A percentile compares a stretch with the other conserved stretches of the same genome.
phyloP scores from a whole-genome alignment of 2,888 invertebrate genomes.

The Slavum lentiscoides region DNA sequence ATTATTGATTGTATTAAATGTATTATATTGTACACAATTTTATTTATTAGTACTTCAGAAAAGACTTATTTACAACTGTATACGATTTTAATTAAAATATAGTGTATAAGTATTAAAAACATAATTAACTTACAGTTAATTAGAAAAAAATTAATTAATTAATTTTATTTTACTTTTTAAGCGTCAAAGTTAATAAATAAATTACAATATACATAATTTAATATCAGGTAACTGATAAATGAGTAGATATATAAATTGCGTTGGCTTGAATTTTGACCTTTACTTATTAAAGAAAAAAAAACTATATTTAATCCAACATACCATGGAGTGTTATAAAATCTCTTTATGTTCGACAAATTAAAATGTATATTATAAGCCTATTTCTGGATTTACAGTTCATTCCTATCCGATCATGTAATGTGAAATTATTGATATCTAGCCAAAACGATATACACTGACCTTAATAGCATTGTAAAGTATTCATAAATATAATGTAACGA shows the following conservation, averaged over 20 bases:
- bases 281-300: slow-evolving; percentile 2
- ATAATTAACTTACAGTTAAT: no score
- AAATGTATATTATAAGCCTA: background rate
- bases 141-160: no score
- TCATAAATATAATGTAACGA: background rate
- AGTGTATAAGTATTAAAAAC: no score
- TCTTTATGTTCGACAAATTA: slow-evolving; percentile 14
- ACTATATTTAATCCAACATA: background rate
- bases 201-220: no score
- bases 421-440: slow-evolving; percentile 13
- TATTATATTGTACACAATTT: no score
- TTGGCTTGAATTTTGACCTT: background rate
- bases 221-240: no score
- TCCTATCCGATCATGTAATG: background rate
- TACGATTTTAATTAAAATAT: no score
- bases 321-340: background rate
- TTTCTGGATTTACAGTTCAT: background rate
- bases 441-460: slow-evolving; percentile 3
- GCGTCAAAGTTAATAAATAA: no score
- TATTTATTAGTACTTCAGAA: no score
- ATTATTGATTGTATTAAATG: no score
- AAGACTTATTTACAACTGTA: no score
- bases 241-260: background rate
- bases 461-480: background rate
- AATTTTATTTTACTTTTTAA: no score